Evolutionary conservation across 2,888 invertebrate genomes (phyloP).

Genomic region (Blera fallax): DNA sequence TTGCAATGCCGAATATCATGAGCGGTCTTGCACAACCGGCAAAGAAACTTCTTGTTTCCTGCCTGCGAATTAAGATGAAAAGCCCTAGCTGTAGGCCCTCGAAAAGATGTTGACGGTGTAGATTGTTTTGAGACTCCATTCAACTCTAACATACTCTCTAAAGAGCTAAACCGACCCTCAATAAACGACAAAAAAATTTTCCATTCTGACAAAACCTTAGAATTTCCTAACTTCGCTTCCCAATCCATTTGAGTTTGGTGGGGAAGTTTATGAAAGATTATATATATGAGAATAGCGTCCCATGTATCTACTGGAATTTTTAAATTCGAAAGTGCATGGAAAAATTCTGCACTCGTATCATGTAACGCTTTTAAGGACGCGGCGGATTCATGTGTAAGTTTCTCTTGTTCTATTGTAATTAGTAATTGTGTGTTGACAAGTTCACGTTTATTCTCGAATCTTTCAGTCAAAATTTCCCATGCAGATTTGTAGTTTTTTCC

Average conservation of each 20-base stretch:
- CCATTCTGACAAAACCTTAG: background rate
- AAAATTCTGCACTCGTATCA: constrained; percentile 3
- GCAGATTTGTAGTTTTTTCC: background rate
- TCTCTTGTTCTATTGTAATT: constrained; percentile 1
- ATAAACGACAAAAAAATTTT: background rate
- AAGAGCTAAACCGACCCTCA: constrained; percentile 1
- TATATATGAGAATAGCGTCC: background rate
- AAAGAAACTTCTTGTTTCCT: background rate
- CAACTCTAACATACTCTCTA: background rate
- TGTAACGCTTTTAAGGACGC: background rate
- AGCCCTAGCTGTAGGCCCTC: background rate
- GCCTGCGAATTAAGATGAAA: too few relatives aligned
- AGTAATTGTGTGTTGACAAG: background rate
- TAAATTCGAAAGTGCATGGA: constrained; percentile 3
- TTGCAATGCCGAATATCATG: background rate
- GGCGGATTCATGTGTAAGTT: background rate
- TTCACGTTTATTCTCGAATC: constrained; percentile 3
- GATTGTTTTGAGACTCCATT: background rate
- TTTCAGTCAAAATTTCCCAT: background rate
- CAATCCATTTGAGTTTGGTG: background rate
- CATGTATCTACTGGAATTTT: background rate
- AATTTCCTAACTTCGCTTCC: background rate
- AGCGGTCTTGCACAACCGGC: background rate
- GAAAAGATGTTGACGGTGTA: background rate
- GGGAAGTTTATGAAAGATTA: background rate